A percentile compares a stretch with the other conserved stretches of the same genome.
Evolutionary conservation across 2,797 vertebrate genomes (phyloP).

Genomic region (Sphenopsis melanotis): DNA sequence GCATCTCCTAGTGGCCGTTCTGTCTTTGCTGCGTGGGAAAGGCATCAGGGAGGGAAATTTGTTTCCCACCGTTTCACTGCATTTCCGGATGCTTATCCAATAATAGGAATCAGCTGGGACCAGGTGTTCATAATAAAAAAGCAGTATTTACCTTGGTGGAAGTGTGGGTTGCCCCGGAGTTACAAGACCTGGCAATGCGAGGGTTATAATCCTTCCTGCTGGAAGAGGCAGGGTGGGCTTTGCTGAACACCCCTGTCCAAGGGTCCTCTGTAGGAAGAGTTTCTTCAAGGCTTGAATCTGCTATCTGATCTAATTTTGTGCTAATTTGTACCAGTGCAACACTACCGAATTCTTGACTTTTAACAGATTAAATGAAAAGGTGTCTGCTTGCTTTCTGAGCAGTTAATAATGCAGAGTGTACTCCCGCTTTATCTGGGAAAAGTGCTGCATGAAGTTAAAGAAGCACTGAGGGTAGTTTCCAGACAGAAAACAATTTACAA

Average conservation of each 20-base stretch:
- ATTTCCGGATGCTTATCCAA: background rate
- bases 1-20: conserved; percentile 64
- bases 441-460: background rate
- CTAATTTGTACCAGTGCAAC: background rate
- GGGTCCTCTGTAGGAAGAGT: background rate
- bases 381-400: background rate
- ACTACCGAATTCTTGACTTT: background rate
- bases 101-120: background rate
- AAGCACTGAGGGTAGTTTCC: background rate
- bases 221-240: background rate
- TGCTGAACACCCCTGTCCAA: accelerated
- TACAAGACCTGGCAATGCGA: background rate
- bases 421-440: background rate
- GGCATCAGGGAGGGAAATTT: accelerated
- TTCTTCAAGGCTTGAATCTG: background rate
- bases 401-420: background rate
- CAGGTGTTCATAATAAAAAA: background rate
- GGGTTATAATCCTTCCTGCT: background rate
- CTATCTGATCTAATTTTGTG: background rate
- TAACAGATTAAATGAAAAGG: background rate
- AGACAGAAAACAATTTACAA: background rate
- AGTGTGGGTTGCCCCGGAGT: background rate
- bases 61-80: background rate
- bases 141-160: background rate
- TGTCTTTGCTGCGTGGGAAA: background rate